These are phyloP conservation scores for Terrapene triunguis DNA, from an alignment of 2,113 vertebrate species.

Conservation along the genomic window DNA sequence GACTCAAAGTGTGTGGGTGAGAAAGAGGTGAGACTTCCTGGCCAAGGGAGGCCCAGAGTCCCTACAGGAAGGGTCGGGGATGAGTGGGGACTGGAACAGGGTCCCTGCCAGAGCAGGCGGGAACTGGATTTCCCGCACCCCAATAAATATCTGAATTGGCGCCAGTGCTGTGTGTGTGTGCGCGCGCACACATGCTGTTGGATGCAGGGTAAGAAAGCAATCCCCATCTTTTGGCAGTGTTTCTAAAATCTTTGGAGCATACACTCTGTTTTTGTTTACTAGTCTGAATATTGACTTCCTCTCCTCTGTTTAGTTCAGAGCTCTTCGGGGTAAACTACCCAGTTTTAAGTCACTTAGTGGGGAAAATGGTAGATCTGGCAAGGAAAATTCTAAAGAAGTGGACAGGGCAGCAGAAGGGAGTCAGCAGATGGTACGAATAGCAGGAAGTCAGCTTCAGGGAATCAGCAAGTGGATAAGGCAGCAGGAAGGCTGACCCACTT, in stretches of 20 bases:
- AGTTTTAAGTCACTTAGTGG: rapidly evolving
- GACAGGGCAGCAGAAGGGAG: not conserved
- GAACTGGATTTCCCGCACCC: not conserved
- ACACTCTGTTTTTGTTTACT: not conserved
- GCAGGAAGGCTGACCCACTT: not conserved
- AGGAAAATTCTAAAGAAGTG: not conserved
- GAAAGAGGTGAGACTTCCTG: not conserved
- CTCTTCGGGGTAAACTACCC: not conserved
- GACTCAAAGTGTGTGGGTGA: not conserved
- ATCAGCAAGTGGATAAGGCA: not conserved
- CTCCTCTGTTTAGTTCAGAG: not conserved
- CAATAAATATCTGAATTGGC: not conserved
- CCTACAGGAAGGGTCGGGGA: not conserved
- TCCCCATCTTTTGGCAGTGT: not conserved
- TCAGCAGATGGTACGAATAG: not conserved
- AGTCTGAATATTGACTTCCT: not conserved
- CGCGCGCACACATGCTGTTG: not conserved
- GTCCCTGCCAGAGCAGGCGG: not conserved
- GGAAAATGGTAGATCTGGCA: not conserved
- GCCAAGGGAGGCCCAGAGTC: not conserved
- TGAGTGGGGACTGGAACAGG: not conserved
- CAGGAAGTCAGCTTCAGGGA: not conserved
- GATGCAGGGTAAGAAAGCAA: rapidly evolving
- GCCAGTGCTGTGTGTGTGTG: not conserved
- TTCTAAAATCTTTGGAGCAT: not conserved